Base-by-base conservation (phyloP, 2,797 vertebrate genomes). In the Dendrocincla fuliginosa region DNA sequence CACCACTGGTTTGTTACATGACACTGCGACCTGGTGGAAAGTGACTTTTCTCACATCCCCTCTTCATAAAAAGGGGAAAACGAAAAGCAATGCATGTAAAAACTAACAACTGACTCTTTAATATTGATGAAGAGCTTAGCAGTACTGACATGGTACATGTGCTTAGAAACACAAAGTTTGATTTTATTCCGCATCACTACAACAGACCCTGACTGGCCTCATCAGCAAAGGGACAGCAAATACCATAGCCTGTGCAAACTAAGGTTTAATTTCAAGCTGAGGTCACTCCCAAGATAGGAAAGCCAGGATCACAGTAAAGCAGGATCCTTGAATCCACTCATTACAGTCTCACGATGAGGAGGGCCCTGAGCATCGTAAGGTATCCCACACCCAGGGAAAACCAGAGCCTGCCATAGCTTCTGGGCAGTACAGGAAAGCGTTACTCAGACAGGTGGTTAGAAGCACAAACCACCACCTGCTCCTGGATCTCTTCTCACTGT, bases 401-500 rank as follows among this genome's bases (percentile, higher is more conserved):
- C 11, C 1, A 25, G 44, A 81, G n/a, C 41, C 32, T 52, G 59
- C 41, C 69, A 10, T 1, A 4, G 57, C 65, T 91, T 73, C 89
- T 67, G 41, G 59, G 53, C 57, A 69, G 67, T 0, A 2, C 37
- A 39, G 70, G 25, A n/a, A 77, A 93, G 87, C 2, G 0, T 73
- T 85, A 47, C 57, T 92, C 87, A 25, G 71, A 85, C 95, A 93
- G 89, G 94, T 95, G 92, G 86, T 60, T 50, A 71, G 86, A 82
- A 70, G 68, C 78, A 60, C 53, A 67, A 91, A 44, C 84, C 60
- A 73, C 84, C 95, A 95, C 90, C 90, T 95, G 95, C 86, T 96
- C 87, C 92, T 92, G 90, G 87, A 89, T 94, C 93, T 89, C 89
- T 37, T 13, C 71, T 74, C 5, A 0, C 64, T 44, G 68, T 33